Conservation (phyloP, 2,797 vertebrate species). For the Oceanodroma leucorhoa region DNA sequence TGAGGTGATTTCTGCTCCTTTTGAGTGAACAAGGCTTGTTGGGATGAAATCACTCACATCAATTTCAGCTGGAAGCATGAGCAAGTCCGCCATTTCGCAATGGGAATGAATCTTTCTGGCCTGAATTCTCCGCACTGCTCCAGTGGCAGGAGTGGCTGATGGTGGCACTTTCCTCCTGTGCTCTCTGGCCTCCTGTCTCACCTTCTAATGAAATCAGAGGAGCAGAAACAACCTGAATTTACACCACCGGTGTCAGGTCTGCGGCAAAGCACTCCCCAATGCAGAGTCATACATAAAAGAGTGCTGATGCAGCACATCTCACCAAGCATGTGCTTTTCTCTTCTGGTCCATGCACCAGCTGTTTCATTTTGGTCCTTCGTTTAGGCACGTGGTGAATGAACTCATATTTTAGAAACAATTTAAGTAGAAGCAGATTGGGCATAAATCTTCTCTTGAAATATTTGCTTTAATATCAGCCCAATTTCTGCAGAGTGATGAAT, state of each 20-base stretch:
- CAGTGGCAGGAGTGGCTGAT: neutral
- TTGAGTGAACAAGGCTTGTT: neutral
- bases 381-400: conserved; percentile 30
- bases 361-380: conserved; percentile 47
- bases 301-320: conserved; percentile 12
- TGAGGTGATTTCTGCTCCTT: conserved; percentile 3
- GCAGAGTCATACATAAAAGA: neutral
- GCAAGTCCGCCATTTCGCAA: neutral
- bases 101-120: neutral
- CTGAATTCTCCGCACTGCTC: neutral
- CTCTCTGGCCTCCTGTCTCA: neutral
- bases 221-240: neutral
- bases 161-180: neutral
- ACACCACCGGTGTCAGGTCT: neutral
- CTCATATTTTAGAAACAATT: conserved; percentile 48
- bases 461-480: conserved; percentile 58
- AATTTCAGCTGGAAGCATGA: neutral
- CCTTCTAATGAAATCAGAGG: neutral
- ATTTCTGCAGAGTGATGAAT: conserved; percentile 59
- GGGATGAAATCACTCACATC: neutral
- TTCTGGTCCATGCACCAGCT: neutral
- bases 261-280: neutral
- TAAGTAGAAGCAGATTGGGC: conserved; percentile 54
- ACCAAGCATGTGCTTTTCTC: neutral
- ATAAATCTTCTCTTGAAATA: conserved; percentile 54